Evolutionary conservation across 2,113 vertebrate genomes (phyloP).

Genomic region (Lathamus discolor): DNA sequence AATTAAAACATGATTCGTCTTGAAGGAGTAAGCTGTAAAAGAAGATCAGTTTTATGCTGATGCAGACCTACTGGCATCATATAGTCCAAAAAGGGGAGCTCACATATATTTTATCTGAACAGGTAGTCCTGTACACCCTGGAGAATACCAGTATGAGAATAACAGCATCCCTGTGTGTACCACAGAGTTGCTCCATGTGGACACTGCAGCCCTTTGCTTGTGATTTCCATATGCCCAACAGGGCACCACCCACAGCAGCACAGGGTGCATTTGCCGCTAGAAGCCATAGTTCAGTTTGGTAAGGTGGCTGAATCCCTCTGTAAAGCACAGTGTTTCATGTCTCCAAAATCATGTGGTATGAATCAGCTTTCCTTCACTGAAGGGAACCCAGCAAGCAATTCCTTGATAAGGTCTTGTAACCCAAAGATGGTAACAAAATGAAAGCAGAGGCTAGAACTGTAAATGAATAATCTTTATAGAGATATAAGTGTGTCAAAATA

Average conservation of each 20-base stretch:
- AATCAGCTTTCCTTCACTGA: background rate
- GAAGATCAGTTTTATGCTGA: background rate
- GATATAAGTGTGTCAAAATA: background rate
- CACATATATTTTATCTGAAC: background rate
- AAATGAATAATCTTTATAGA: background rate
- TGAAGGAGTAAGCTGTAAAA: background rate
- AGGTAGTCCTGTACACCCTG: rapidly evolving
- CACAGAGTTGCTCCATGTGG: background rate
- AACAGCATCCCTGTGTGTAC: background rate
- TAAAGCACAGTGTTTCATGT: background rate
- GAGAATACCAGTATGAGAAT: rapidly evolving
- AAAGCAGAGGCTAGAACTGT: background rate
- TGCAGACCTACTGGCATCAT: background rate
- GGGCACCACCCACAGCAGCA: too few species aligned
- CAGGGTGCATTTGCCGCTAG: background rate
- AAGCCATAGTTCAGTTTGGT: background rate
- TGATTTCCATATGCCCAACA: background rate
- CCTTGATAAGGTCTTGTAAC: background rate
- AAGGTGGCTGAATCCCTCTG: background rate
- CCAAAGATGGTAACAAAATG: background rate
- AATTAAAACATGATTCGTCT: background rate
- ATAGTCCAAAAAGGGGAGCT: background rate
- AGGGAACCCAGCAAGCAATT: background rate
- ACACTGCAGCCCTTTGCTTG: background rate
- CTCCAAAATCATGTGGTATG: rapidly evolving